Base-by-base conservation (phyloP, 2,888 invertebrate genomes). In the Parnassius smintheus region DNA sequence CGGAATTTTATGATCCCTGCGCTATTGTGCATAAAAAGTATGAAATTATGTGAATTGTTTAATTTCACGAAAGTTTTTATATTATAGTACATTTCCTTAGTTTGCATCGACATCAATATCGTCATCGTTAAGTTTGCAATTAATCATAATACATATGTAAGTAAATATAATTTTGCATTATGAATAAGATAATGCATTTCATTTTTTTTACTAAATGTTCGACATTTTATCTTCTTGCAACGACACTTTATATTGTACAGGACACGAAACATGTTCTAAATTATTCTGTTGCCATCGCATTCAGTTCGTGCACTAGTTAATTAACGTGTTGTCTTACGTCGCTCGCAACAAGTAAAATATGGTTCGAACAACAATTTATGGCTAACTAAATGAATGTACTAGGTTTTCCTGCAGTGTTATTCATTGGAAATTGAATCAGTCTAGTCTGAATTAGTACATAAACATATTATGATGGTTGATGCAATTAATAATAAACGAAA, bases 1-100 rank as follows among this genome's bases (percentile, higher is more conserved):
- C 54, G 54, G 54, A 56, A 11, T 62, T 62, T 62, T 62, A 62
- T 55, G 62, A 58, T 58, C 45, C 44, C n/a, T 13, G 53, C 54
- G 49, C 54, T 50, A 22, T 55, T 49, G 45, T 62, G 58, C 54
- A 58, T 62, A 48, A 49, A 58, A 56, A 50, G 45, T 50, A 18
- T 8, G 11, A 44, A 55, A 58, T 58, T 54, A 58, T 62, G 49
- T 54, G 58, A 22, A n/a, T n/a, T 44, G n/a, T 25, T 61, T 61
- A 55, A 60, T 48, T 60, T 48, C 46, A 59, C n/a, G 22, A 59
- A 13, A 22, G 13, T 45, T 10, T n/a, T 7, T 35, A 35, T 35
- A 4, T 25, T 25, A 25, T 25, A 25, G 25, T 25, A 22, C 22
- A 44, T 44, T 44, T 55, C 18, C 55, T 55, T 55, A 44, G 35